Evolutionary conservation across 2,113 vertebrate genomes (phyloP), one percentile per base, ranked within the genome.

Genomic region (Triplophysa rosa): DNA sequence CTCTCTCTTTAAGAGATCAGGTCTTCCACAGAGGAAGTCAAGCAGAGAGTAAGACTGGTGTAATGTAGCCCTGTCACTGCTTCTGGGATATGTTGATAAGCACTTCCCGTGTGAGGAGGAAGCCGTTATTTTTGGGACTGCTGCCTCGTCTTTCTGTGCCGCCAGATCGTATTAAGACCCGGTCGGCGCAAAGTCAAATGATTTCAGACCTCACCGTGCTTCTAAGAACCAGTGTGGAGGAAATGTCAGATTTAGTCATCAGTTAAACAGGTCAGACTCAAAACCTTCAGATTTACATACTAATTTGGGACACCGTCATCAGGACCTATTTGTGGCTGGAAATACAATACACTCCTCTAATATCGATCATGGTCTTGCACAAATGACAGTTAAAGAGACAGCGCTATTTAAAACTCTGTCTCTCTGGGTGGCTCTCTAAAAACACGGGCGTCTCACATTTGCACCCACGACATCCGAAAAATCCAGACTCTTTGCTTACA

Each of bases 81-180:
- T 49, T 40, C 63, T 63, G 54, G 76, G 37, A 52, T 33, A 26
- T 64, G 1, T 21, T 19, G 64, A 86, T 79, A 84, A 84, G 29
- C 76, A 54, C 67, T 77, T 79, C 73, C 56, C 79, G 67, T 49
- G 81, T 40, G 61, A 63, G 56, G 63, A 68, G 69, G 77, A 79
- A 76, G 45, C 24, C 21, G 72, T 71, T 72, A 75, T 76, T 76
- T 70, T 81, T 52, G 21, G 52, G 79, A 26, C 63, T 61, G 40
- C 47, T 62, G 69, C 67, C 70, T 80, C 56, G 45, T 26, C 73
- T 72, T 79, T 40, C 26, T 54, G 62, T 67, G 14, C 26, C 67
- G 42, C 72, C 52, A 76, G 73, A 79, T 82, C 73, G 73, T 63
- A 80, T 85, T 82, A 79, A 79, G 59, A 29, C 58, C 66, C 45